Base-by-base conservation (phyloP, 1,140 invertebrate genomes). In the Brachionus rubens region DNA sequence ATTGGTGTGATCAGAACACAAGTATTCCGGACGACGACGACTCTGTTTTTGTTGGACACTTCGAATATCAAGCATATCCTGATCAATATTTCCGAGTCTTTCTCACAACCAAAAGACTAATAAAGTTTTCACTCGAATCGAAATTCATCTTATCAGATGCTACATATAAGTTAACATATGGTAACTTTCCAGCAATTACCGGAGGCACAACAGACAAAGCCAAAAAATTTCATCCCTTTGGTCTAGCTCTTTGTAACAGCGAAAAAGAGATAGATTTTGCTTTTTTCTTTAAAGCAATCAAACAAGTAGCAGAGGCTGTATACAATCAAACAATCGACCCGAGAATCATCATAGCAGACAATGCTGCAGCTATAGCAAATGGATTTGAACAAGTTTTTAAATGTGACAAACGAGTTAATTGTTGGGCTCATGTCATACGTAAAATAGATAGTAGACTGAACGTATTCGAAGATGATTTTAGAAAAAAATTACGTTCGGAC, bases 221-320 rank as follows among this genome's bases (percentile, higher is more conserved):
- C 16, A 52, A 52, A 52, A 52, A 52, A 19, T 52, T 52, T 52
- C 21, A 52, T 21, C 48, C 48, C 16, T 52, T 52, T 21, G 48
- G 48, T n/a, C 21, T 52, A 9, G 48, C 21, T 52, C 48, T 52
- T 24, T 52, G 48, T 26, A 52, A n/a, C 10, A 52, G 19, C 5
- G 48, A 52, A 52, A 52, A 52, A 52, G 48, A 52, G 24, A 52
- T 52, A 52, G 48, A 52, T 52, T 52, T 21, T 52, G 16, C 48
- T n/a, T 24, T 52, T 52, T 52, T 52, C 24, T 52, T 52, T 24
- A 52, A 52, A 52, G 48, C 48, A 52, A 52, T 52, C 10, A 24
- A 52, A 26, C 24, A 21, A 24, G 24, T 52, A 21, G 48, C 48
- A 10, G 16, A 24, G 10, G 24, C n/a, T 21, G 24, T 52, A 24